Base-by-base conservation (phyloP, 2,797 vertebrate species). In the Hemibagrus guttatus region DNA sequence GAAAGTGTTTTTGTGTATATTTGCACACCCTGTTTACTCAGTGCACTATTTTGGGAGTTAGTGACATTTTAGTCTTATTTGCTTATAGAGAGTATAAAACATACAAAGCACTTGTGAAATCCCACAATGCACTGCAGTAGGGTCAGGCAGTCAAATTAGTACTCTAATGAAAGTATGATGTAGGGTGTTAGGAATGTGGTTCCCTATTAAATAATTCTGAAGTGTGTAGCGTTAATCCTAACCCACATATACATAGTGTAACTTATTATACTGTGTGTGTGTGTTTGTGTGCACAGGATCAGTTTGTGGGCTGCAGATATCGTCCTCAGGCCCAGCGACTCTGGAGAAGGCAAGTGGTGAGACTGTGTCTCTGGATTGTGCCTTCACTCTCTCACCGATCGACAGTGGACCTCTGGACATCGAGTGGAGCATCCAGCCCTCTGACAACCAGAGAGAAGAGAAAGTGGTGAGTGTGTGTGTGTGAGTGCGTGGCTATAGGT, bases 401-500 rank as follows among this genome's bases (percentile, higher is more conserved):
- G 98, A 99, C 89, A 90, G 91, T 26, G 97, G 97, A 16, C 95
- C 97, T 0, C 92, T 99, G 89, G 98, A 99, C 91, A 97, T 99
- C 6, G 98, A 99, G 82, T 99, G 98, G 98, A 96, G 95, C 87
- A 90, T 98, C 6, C 92, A 97, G 81, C 93, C 97, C 0, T 90
- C 97, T 0, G 98, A 98, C 93, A 97, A 95, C 92, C 97, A 97
- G 93, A 95, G 95, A 81, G 95, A 91, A 46, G 98, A 98, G 86
- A 91, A 95, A 94, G 95, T 97, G 95, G 97, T 98, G 92, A 90
- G 97, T 96, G 69, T 19, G 14, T 17, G 39, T 21, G 79, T 76
- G 84, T 86, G 19, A 7, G 58, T 23, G 5, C 6, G 19, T 59
- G 46, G 0, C 46, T 49, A 39, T 39, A 39, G 35, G 35, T 39